Evolutionary conservation across 2,113 vertebrate genomes (phyloP), one percentile per base, ranked within the genome.

Genomic region (Gavialis gangeticus): DNA sequence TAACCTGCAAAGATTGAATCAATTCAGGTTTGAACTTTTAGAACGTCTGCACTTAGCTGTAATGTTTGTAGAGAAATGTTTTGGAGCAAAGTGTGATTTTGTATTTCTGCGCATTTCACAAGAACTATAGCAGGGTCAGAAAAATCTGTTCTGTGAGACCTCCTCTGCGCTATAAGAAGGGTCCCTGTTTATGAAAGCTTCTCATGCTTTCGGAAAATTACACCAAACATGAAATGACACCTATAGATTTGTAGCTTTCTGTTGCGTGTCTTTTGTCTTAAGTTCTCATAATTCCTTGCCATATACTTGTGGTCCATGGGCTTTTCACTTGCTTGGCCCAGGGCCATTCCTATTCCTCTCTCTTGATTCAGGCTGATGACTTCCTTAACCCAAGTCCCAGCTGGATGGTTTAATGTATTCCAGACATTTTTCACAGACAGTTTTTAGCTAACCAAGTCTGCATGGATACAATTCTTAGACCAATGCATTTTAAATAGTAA

Each of bases 81-180:
- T 46, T 7, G 46, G 69, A 37, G 12, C 22, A 73, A 46, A 14
- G 22, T 46, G 34, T 37, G 6, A 14, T 13, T 60, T 84, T 64
- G 37, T 0, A 0, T 30, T 89, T 87, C 62, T 1, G 0, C 1
- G 27, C 73, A 60, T 81, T 95, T 67, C 82, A 69, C 54, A 37
- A 0, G 0, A 86, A 17, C 1, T 0, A 46, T 28, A 12, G 0
- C 0, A 1, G 0, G 0, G 2, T 24, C 3, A 0, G 46, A 46
- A 46, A 46, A 46, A 46, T 46, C 46, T 46, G 46, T 46, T 46
- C 46, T 46, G 46, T 46, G 71, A 94, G 82, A 24, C 6, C 55
- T 15, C n/a, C 27, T 15, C 73, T 67, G 28, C 63, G 24, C 30
- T 1, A 0, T 5, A 1, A 15, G 30, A 82, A 69, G 25, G 54